Evolutionary conservation across 2,797 vertebrate genomes (phyloP).

Genomic region (Danionella dracula): DNA sequence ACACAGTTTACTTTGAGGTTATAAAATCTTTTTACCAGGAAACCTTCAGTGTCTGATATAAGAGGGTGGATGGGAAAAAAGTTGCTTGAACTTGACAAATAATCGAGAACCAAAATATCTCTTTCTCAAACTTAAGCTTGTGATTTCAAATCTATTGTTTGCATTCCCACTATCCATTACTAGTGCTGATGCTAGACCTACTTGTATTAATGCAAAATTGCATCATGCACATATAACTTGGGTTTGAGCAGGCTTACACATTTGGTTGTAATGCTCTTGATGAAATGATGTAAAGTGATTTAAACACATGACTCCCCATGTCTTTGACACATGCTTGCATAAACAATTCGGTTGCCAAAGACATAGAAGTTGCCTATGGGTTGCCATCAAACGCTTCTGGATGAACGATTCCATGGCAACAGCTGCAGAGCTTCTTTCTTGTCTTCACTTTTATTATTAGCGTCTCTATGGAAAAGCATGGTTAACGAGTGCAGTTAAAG

Average conservation of each 20-base stretch:
- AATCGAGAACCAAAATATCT: too few relatives aligned
- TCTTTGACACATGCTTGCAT: background rate
- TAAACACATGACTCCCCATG: background rate
- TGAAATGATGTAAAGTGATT: background rate
- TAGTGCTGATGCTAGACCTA: too few relatives aligned
- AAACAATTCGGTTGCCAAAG: constrained; percentile 36
- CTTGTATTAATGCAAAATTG: too few relatives aligned
- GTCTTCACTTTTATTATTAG: background rate
- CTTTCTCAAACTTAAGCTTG: too few relatives aligned
- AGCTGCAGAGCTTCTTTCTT: background rate
- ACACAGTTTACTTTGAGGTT: too few relatives aligned
- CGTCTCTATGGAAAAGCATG: background rate
- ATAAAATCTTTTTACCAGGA: too few relatives aligned
- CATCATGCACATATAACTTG: too few relatives aligned
- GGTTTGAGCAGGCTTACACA: too few relatives aligned
- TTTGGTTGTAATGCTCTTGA: background rate
- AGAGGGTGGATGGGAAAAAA: background rate
- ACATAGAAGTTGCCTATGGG: constrained; percentile 18
- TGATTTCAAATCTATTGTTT: too few relatives aligned
- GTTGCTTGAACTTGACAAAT: background rate
- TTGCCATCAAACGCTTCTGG: constrained; percentile 20
- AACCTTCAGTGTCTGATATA: too few relatives aligned
- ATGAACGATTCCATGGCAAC: constrained; percentile 48
- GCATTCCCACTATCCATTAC: too few relatives aligned
- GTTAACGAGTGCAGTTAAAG: too few relatives aligned